Base-by-base conservation (phyloP, 1,140 invertebrate genomes). In the Euwallacea fornicatus region DNA sequence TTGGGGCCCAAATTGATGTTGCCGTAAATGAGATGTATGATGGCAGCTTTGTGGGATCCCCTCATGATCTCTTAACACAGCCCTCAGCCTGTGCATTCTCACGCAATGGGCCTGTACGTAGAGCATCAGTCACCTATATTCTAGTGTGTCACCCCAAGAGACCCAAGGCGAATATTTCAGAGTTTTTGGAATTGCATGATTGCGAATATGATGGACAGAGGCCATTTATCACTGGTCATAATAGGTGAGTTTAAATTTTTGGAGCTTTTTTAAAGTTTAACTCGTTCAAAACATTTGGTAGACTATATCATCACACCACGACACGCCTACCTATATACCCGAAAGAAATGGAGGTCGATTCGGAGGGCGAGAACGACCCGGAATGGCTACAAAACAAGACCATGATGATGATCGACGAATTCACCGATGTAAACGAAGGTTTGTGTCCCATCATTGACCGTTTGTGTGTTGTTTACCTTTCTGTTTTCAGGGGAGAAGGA, bases 391-490 rank as follows among this genome's bases (percentile, higher is more conserved):
- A 93, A 79, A 91, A 93, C 67, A 98, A 98, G 82, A 98, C 96
- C 0, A 91, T 91, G 83, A 92, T 96, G 91, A 97, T 98, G 95
- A 97, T 99, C 61, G 96, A 98, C 80, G 97, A 99, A 78, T 99
- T 98, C 79, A 97, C 95, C 0, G 97, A 98, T 83, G 97, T 99
- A 0, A 99, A 99, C 82, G 96, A 98, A 82, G 96, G 71, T 72
- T 8, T 16, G 43, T 13, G 21, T 4, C 21, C 9, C 9, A 10
- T 13, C 0, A 50, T 6, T 3, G 0, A 3, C 46, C 6, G 13
- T 6, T 11, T 10, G 46, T 6, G 13, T 43, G 9, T n/a, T 61
- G 15, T 42, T 21, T 11, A 53, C 13, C 62, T 42, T 55, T 64
- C 13, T 6, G 11, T 6, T 65, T 66, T 7, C 11, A 72, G 70